These are phyloP conservation scores for Oceanodroma tethys DNA, from an alignment of 2,113 vertebrate genomes.

Conservation along the genomic window DNA sequence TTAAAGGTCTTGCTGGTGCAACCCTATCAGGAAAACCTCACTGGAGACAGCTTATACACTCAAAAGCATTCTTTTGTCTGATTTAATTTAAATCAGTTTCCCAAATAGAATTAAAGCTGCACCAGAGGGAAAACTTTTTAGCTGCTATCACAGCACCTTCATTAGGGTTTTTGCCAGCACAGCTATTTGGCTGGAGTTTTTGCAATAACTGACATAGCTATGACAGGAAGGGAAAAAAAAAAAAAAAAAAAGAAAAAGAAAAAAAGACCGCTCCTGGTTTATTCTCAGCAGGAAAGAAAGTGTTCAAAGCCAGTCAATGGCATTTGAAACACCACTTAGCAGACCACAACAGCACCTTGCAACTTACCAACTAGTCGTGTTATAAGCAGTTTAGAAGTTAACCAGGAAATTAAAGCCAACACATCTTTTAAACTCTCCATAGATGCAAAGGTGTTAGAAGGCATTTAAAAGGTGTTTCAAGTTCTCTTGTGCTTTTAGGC, in stretches of 20 bases:
- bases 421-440: background rate
- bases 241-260: too few relatives aligned
- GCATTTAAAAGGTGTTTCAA: background rate
- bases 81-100: constrained; percentile 58
- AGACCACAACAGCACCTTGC: background rate
- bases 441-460: background rate
- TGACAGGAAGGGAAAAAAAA: background rate
- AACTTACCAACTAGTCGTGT: background rate
- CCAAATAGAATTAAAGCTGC: constrained; percentile 49
- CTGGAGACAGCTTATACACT: constrained; percentile 9
- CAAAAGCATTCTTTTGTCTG: constrained; percentile 48
- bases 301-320: background rate
- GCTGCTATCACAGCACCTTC: constrained; percentile 43
- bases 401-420: background rate
- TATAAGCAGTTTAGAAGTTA: background rate
- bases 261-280: background rate
- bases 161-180: constrained; percentile 43
- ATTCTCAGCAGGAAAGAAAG: background rate
- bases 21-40: constrained; percentile 23
- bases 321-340: background rate
- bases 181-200: constrained; percentile 1
- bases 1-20: background rate
- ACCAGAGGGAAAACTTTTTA: constrained; percentile 50
- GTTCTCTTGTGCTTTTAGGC: background rate
- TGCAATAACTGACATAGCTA: background rate